phyloP scores from a whole-genome alignment of 1,140 invertebrate species.

The Caenorhabditis latens region DNA sequence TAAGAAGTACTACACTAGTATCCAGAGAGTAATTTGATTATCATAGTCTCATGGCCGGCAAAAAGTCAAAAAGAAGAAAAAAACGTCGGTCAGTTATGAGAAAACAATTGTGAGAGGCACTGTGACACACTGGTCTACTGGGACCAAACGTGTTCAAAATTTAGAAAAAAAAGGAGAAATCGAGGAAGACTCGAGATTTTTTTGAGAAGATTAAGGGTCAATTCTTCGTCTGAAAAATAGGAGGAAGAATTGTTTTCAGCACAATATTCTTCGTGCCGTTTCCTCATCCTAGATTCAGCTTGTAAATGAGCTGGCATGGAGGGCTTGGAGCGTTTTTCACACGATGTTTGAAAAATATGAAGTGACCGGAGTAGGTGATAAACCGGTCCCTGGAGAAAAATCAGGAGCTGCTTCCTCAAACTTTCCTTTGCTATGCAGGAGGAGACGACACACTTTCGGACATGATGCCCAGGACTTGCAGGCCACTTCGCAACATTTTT shows the following conservation, averaged over 20 bases:
- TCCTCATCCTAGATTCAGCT: background rate
- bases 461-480: constrained; percentile 22
- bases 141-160: constrained; percentile 38
- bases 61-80: background rate
- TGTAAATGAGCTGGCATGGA: constrained; percentile 6
- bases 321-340: background rate
- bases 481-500: constrained; percentile 22
- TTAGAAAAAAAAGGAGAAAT: constrained; percentile 13
- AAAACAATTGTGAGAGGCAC: constrained; percentile 43
- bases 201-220: constrained; percentile 9
- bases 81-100: constrained; percentile 4
- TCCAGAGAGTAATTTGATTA: constrained; percentile 41
- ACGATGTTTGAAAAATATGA: constrained; percentile 38
- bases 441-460: constrained; percentile 24
- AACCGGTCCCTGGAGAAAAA: constrained; percentile 50
- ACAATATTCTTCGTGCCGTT: background rate
- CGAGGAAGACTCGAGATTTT: constrained; percentile 40
- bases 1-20: background rate
- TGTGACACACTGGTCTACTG: constrained; percentile 29
- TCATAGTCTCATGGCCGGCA: constrained; percentile 28
- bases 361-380: constrained; percentile 49
- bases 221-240: background rate
- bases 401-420: constrained; percentile 3
- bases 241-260: constrained; percentile 18
- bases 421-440: background rate